A percentile compares a stretch with the other conserved stretches of the same genome.
Conservation (phyloP, 2,888 invertebrate species). For the Torymus tubicola region DNA sequence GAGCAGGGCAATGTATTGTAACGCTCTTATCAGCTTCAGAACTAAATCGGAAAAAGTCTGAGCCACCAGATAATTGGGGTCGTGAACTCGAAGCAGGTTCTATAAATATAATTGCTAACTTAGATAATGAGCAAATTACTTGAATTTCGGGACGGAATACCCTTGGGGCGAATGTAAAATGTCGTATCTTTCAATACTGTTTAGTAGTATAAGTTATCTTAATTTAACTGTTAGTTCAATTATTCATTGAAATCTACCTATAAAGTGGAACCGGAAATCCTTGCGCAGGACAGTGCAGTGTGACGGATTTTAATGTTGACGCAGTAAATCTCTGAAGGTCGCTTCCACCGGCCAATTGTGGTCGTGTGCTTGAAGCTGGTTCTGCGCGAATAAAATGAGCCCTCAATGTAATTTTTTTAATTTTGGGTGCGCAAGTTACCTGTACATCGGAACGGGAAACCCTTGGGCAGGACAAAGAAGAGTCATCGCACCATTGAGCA, state of each 20-base stretch:
- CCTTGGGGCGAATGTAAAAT: conserved; percentile 78
- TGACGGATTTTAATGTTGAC: conserved; percentile 70
- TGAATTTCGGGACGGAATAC: conserved; percentile 79
- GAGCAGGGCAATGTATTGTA: conserved; percentile 68
- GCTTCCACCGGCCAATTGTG: conserved; percentile 77
- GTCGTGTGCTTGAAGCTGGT: conserved; percentile 79
- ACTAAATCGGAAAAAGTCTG: conserved; percentile 73
- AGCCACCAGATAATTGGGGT: conserved; percentile 77
- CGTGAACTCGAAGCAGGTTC: conserved; percentile 79
- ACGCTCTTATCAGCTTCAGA: conserved; percentile 70
- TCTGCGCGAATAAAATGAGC: conserved; percentile 73
- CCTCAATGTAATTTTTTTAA: conserved; percentile 14
- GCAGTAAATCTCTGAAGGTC: conserved; percentile 73
- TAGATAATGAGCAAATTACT: conserved; percentile 70
- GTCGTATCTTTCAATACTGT: neutral
- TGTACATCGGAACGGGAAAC: conserved; percentile 78
- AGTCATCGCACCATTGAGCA: conserved; percentile 74
- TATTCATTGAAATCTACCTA: conserved; percentile 64
- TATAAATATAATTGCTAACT: conserved; percentile 29
- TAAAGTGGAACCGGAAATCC: conserved; percentile 57
- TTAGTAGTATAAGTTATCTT: neutral
- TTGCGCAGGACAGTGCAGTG: conserved; percentile 66
- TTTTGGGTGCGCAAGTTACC: conserved; percentile 69
- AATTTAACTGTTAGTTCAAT: conserved; percentile 45
- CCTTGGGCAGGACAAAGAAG: conserved; percentile 79